Percentiles rank a stretch among this genome's conserved stretches.
These are phyloP conservation scores for Thymelicus sylvestris DNA, from an alignment of 2,888 invertebrate species.

Conservation along the genomic window DNA sequence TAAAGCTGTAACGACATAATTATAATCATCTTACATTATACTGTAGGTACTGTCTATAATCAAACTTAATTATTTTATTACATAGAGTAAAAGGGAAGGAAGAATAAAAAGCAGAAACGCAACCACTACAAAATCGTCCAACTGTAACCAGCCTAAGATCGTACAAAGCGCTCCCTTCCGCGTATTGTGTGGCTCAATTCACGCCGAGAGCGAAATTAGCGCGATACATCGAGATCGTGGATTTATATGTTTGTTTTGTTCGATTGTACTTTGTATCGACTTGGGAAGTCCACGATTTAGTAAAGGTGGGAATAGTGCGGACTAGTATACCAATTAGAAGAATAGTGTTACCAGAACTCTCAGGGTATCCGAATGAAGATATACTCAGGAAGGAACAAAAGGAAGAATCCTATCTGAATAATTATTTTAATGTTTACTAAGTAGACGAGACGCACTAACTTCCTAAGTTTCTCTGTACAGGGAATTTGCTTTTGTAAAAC, in stretches of 20 bases:
- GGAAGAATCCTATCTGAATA: too few species aligned
- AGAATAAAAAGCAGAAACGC: too few species aligned
- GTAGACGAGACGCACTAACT: too few species aligned
- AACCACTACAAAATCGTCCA: not conserved
- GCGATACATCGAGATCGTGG: slow-evolving; percentile 56
- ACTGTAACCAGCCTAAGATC: slow-evolving; percentile 15
- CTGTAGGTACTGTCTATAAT: too few species aligned
- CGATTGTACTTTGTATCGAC: slow-evolving; percentile 53
- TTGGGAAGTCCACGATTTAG: slow-evolving; percentile 63
- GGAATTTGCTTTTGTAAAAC: too few species aligned
- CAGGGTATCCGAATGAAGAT: not conserved
- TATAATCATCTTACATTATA: too few species aligned
- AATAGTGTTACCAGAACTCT: slow-evolving; percentile 14
- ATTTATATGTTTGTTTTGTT: slow-evolving; percentile 60
- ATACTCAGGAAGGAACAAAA: too few species aligned
- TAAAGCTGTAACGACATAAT: too few species aligned
- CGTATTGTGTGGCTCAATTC: slow-evolving; percentile 68
- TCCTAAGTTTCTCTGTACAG: too few species aligned
- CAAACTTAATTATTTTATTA: too few species aligned
- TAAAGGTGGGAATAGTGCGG: slow-evolving; percentile 34
- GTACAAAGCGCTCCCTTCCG: slow-evolving; percentile 59
- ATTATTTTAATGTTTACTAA: too few species aligned
- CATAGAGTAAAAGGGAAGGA: too few species aligned
- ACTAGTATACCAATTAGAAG: slow-evolving; percentile 30
- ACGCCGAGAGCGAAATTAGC: slow-evolving; percentile 69